Evolutionary conservation across 2,113 vertebrate species (phyloP).

Genomic region (Colinus virginianus): DNA sequence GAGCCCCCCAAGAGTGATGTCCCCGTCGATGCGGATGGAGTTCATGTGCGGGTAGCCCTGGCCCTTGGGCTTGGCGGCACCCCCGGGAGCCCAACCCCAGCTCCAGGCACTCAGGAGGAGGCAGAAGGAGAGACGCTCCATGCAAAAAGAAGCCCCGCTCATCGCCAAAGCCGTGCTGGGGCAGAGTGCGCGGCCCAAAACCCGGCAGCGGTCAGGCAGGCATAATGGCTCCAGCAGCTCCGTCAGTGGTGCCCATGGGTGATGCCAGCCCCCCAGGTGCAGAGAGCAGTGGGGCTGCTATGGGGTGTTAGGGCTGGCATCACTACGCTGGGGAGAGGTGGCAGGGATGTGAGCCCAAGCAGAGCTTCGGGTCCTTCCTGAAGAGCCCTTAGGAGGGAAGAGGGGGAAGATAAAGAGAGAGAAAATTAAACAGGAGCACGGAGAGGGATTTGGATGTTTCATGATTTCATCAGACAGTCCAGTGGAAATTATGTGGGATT

Average conservation of each 20-base stretch:
- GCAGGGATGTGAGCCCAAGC: background rate
- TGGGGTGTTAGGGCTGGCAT: background rate
- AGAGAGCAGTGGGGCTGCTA: background rate
- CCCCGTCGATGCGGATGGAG: conserved; percentile 96
- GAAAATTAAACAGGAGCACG: conserved; percentile 47
- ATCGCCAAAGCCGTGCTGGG: conserved; percentile 70
- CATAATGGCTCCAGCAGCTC: conserved; percentile 27
- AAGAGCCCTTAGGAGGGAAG: conserved; percentile 32
- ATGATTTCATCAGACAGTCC: background rate
- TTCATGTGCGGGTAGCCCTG: conserved; percentile 93
- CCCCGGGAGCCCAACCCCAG: conserved; percentile 74
- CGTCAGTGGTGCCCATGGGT: background rate
- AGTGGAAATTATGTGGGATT: background rate
- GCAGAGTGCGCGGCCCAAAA: conserved; percentile 2
- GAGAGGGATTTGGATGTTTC: background rate
- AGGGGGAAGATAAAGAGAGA: background rate
- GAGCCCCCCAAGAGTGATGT: conserved; percentile 93
- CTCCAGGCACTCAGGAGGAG: conserved; percentile 78
- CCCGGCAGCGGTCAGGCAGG: background rate
- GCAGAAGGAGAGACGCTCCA: conserved; percentile 79
- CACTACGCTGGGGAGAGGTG: background rate
- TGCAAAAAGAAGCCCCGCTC: conserved; percentile 73
- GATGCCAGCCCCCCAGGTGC: background rate
- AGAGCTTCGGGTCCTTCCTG: conserved; percentile 33
- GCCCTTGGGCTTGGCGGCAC: conserved; percentile 87